Evolutionary conservation across 2,888 invertebrate species (phyloP), one percentile per base, ranked within the genome.

Genomic region (Polyploca ridens): DNA sequence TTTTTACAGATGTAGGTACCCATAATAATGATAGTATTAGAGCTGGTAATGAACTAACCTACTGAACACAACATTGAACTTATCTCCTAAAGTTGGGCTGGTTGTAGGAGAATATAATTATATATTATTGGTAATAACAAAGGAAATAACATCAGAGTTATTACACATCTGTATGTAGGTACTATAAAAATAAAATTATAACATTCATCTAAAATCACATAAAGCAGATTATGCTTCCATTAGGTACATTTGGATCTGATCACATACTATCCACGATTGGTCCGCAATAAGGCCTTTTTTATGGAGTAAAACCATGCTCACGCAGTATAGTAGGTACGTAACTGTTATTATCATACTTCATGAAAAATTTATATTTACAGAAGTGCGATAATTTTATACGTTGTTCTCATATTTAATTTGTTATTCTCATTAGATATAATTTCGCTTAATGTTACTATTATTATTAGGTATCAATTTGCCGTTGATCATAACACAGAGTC

Each of bases 261-360:
- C 68, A 76, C 72, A 79, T 76, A 75, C 79, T 86, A 85, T 75
- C 77, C 81, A 85, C 81, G 82, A 86, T 93, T 93, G 93, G 93
- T 93, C 93, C 93, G 80, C 85, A 79, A 79, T 91, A 93, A 93
- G 91, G 93, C 93, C 84, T 81, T 81, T 27, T 69, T 79, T 81
- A 82, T 77, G 79, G 77, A 83, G 75, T 77, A 70, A 77, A 76
- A 70, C 71, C 74, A 76, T 27, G 60, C 54, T 54, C 61, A 65
- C 64, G 63, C 54, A 63, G 64, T 27, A 69, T 13, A 41, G 38
- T 16, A 16, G 41, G 38, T 60, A 19, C 16, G 5, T 14, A 16
- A 10, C 19, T 10, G 19, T 54, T 54, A 54, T 54, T 54, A 54
- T 16, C 60, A 38, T 38, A 11, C 35, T 38, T 60, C 60, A 14